These are phyloP conservation scores for Ophion ventricosus DNA, from an alignment of 2,888 invertebrate species.

Conservation along the genomic window DNA sequence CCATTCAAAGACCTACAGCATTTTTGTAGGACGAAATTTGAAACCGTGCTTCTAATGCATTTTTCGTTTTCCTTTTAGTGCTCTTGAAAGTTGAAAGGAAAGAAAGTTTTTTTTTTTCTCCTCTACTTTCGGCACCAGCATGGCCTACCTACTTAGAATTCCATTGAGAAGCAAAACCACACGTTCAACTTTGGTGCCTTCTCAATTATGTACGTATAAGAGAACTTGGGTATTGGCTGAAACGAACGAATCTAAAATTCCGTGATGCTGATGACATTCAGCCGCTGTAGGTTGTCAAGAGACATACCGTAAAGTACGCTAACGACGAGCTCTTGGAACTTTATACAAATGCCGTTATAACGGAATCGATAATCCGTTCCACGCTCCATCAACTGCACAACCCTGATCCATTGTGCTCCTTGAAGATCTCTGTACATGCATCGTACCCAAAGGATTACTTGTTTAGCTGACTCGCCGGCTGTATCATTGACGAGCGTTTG, in stretches of 20 bases:
- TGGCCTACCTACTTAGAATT: neutral
- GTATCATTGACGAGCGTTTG: neutral
- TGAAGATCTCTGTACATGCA: conserved; percentile 65
- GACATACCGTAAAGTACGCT: neutral
- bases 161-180: neutral
- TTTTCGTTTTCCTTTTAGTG: neutral
- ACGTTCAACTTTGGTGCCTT: neutral
- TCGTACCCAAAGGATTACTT: conserved; percentile 40
- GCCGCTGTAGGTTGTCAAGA: neutral
- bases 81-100: neutral
- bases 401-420: conserved; percentile 61
- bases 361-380: conserved; percentile 82
- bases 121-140: neutral
- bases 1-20: neutral
- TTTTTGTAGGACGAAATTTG: neutral
- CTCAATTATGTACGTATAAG: neutral
- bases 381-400: conserved; percentile 75
- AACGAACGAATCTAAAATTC: neutral
- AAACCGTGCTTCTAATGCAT: neutral
- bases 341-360: conserved; percentile 31
- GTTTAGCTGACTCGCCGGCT: conserved; percentile 19
- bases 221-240: neutral
- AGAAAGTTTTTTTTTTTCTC: neutral
- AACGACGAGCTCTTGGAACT: neutral
- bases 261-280: neutral